Conservation (phyloP, 2,113 vertebrate genomes). For the Aphyosemion australe region DNA sequence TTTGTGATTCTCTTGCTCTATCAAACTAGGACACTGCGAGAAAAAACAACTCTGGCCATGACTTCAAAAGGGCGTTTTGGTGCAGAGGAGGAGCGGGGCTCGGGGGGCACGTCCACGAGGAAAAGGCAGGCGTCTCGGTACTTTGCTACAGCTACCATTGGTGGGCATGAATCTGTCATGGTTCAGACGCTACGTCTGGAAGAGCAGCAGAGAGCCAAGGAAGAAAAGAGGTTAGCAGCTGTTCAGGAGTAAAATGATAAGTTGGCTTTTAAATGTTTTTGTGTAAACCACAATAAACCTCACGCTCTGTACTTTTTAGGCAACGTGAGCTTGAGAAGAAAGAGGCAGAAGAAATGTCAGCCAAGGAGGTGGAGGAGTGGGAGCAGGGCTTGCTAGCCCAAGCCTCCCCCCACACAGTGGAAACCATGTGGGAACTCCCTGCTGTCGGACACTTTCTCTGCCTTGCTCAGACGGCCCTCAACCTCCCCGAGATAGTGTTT, state of each 20-base stretch:
- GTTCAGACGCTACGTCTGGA: slow-evolving; percentile 91
- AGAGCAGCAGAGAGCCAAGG: slow-evolving; percentile 92
- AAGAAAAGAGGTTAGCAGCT: slow-evolving; percentile 89
- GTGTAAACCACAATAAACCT: not conserved
- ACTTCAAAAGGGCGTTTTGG: slow-evolving; percentile 90
- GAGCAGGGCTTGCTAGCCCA: slow-evolving; percentile 87
- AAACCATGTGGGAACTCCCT: slow-evolving; percentile 95
- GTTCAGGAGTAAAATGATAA: not conserved
- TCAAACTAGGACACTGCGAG: slow-evolving; percentile 87
- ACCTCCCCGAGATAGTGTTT: slow-evolving; percentile 96
- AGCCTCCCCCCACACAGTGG: slow-evolving; percentile 86
- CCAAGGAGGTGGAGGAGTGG: slow-evolving; percentile 96
- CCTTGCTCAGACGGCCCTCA: slow-evolving; percentile 93
- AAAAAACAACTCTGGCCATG: slow-evolving; percentile 90
- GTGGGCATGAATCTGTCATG: slow-evolving; percentile 91
- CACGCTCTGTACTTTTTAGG: slow-evolving; percentile 68
- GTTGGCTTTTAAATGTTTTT: not conserved
- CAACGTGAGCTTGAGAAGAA: slow-evolving; percentile 93
- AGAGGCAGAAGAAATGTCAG: slow-evolving; percentile 93
- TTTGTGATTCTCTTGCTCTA: not conserved
- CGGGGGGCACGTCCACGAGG: slow-evolving; percentile 85
- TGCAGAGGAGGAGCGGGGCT: slow-evolving; percentile 86
- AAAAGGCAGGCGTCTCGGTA: slow-evolving; percentile 85
- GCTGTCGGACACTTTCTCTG: slow-evolving; percentile 98
- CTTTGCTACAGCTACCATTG: slow-evolving; percentile 85